A percentile compares a stretch with the other conserved stretches of the same genome.
Conservation (phyloP, 2,888 invertebrate genomes). For the Melinopterus prodromus region DNA sequence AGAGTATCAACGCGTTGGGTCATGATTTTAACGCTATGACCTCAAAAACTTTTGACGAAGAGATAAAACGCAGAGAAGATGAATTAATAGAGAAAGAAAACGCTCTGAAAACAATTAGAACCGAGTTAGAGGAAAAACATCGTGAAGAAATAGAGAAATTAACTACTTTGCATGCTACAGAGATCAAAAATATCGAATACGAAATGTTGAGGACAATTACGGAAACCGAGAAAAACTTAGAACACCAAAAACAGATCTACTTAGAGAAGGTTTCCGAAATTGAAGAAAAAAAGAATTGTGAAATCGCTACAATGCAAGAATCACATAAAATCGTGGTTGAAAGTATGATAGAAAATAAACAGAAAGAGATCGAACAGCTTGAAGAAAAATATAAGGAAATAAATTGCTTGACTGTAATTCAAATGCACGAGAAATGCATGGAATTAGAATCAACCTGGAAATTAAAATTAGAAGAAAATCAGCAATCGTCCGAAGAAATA, state of each 20-base stretch:
- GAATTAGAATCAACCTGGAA: conserved; percentile 41
- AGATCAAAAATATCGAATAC: conserved; percentile 53
- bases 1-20: background rate
- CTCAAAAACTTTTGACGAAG: background rate
- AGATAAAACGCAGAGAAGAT: background rate
- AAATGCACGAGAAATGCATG: background rate
- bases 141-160: conserved; percentile 48
- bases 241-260: conserved; percentile 48
- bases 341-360: conserved; percentile 57
- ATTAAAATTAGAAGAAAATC: conserved; percentile 59
- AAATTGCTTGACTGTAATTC: background rate
- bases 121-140: conserved; percentile 37
- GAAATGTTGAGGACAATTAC: conserved; percentile 53
- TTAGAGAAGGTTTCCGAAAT: conserved; percentile 52
- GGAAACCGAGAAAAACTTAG: conserved; percentile 42
- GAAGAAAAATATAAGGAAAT: conserved; percentile 59
- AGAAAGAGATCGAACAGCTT: conserved; percentile 53
- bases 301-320: conserved; percentile 57
- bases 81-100: conserved; percentile 13
- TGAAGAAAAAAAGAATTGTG: conserved; percentile 47
- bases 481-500: conserved; percentile 60
- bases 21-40: background rate
- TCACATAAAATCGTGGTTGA: conserved; percentile 41
- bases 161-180: conserved; percentile 48
- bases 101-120: conserved; percentile 23